phyloP scores from a whole-genome alignment of 2,113 vertebrate genomes.

The Thalassarche chlororhynchos region DNA sequence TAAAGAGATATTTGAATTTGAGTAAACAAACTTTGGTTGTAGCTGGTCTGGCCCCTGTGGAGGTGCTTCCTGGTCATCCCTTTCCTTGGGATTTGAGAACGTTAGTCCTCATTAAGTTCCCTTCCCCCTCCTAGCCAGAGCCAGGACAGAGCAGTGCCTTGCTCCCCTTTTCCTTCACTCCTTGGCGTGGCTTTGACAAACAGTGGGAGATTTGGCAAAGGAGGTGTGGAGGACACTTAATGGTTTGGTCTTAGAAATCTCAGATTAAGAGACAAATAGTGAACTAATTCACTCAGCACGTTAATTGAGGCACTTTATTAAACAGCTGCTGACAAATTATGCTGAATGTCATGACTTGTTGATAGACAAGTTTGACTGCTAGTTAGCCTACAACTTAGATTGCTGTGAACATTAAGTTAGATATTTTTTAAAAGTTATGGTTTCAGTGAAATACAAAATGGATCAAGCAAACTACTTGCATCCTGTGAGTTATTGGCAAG shows the following conservation, averaged over 20 bases:
- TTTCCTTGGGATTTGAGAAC: not conserved
- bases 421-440: not conserved
- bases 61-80: not conserved
- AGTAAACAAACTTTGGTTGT: not conserved
- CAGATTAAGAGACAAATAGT: not conserved
- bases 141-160: not conserved
- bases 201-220: not conserved
- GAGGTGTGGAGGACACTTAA: not conserved
- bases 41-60: not conserved
- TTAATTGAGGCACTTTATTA: not conserved
- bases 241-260: not conserved
- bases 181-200: not conserved
- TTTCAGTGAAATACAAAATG: not conserved
- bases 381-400: not conserved
- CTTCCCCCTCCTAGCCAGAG: fast-evolving
- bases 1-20: not conserved
- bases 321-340: not conserved
- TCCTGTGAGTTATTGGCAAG: not conserved
- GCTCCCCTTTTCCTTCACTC: not conserved
- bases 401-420: not conserved
- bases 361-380: not conserved
- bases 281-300: not conserved
- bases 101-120: not conserved
- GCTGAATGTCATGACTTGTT: not conserved
- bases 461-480: not conserved